Evolutionary conservation across 2,888 invertebrate species (phyloP).

Genomic region (Meandrusa payeni): DNA sequence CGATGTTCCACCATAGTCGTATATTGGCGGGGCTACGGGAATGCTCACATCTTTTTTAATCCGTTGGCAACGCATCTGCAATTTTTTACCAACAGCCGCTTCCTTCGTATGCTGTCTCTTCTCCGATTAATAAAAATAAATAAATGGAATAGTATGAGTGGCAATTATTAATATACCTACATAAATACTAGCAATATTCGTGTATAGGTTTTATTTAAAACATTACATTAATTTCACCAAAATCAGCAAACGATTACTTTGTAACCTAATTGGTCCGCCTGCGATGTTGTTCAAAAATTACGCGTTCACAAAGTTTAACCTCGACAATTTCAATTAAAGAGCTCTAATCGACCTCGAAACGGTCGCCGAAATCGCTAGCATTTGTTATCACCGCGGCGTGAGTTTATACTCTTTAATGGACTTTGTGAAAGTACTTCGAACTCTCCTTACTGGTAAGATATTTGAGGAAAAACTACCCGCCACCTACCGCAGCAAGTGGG

Average conservation of each 20-base stretch:
- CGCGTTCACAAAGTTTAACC: constrained; percentile 43
- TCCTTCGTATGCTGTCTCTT: no score
- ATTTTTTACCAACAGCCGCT: no score
- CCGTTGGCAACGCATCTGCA: no score
- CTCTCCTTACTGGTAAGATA: constrained; percentile 78
- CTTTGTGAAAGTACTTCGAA: constrained; percentile 76
- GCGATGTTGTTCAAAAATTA: constrained; percentile 28
- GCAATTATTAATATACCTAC: no score
- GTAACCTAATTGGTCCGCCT: constrained; percentile 4
- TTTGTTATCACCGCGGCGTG: constrained; percentile 72
- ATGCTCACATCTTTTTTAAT: no score
- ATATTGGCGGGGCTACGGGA: no score
- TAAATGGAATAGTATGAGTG: no score
- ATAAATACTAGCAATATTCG: no score
- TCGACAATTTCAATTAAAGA: constrained; percentile 68
- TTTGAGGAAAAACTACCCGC: constrained; percentile 77
- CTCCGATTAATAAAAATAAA: no score
- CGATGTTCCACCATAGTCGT: no score
- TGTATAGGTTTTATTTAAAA: no score
- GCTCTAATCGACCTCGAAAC: constrained; percentile 66
- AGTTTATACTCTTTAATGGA: constrained; percentile 79
- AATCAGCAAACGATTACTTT: constrained; percentile 25
- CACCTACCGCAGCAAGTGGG: constrained; percentile 70
- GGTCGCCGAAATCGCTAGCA: constrained; percentile 69
- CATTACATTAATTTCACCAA: background rate